These are phyloP conservation scores for Rhadinocentrus ornatus DNA, from an alignment of 2,797 vertebrate genomes.

Conservation along the genomic window DNA sequence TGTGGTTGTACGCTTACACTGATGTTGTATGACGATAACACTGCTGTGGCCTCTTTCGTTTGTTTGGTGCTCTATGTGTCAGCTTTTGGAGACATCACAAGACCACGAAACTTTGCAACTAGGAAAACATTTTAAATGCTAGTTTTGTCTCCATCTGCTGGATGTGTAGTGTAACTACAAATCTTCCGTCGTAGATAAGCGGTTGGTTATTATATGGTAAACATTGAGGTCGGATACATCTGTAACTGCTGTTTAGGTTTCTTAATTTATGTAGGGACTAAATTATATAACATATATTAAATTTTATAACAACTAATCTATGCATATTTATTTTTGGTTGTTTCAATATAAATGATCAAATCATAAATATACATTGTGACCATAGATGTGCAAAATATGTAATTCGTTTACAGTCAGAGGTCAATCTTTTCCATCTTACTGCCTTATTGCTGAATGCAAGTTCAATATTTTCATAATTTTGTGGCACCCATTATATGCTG, in stretches of 20 bases:
- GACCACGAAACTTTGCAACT: conserved; percentile 33
- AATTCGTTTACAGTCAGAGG: conserved; percentile 3
- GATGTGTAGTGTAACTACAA: conserved; percentile 24
- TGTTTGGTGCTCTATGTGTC: not conserved
- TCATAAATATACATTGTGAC: not conserved
- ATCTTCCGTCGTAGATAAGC: not conserved
- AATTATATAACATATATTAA: no score
- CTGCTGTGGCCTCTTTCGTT: not conserved
- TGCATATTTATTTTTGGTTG: not conserved
- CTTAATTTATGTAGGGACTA: no score
- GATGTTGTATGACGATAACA: not conserved
- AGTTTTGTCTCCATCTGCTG: conserved; percentile 74
- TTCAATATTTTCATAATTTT: conserved; percentile 1
- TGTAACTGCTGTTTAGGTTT: conserved; percentile 6
- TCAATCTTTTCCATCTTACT: not conserved
- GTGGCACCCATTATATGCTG: not conserved
- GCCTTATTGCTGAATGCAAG: not conserved
- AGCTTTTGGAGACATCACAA: conserved; percentile 6
- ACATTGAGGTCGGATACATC: not conserved
- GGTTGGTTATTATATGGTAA: not conserved
- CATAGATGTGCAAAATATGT: not conserved
- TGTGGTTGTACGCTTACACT: not conserved
- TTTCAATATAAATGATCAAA: not conserved
- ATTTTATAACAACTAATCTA: not conserved
- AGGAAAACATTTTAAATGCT: not conserved